Evolutionary conservation across 2,888 invertebrate genomes (phyloP).

Genomic region (Epinotia nisella): DNA sequence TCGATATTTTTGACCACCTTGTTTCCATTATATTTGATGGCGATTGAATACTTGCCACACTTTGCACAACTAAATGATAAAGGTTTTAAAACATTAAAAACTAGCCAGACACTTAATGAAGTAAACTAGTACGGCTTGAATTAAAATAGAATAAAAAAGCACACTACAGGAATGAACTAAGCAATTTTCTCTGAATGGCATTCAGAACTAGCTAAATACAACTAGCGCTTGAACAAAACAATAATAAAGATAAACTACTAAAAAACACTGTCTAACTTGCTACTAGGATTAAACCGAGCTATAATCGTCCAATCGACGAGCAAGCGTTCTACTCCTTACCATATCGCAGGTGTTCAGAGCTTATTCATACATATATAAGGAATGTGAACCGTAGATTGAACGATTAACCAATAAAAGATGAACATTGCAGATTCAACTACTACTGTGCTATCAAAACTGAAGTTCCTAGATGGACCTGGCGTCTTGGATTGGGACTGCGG

Average conservation of each 20-base stretch:
- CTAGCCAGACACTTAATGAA: no score
- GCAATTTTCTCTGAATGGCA: no score
- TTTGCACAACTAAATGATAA: no score
- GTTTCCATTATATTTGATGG: not conserved
- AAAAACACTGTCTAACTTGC: not conserved
- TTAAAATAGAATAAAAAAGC: no score
- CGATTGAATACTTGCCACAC: not conserved
- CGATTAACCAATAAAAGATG: not conserved
- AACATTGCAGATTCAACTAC: conserved; percentile 11
- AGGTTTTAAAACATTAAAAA: no score
- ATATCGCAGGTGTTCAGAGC: not conserved
- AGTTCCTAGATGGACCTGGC: conserved; percentile 77
- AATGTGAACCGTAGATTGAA: no score
- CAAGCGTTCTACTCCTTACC: not conserved
- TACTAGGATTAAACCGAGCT: not conserved
- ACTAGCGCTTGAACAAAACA: not conserved
- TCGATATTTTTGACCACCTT: not conserved
- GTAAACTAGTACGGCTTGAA: no score
- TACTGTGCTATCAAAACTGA: conserved; percentile 42
- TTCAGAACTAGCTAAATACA: not conserved
- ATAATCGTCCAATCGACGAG: not conserved
- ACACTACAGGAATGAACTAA: no score
- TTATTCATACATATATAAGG: not conserved
- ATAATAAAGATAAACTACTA: not conserved
- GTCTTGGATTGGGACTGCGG: conserved; percentile 76